Percentiles rank a stretch among this genome's conserved stretches.
phyloP scores from a whole-genome alignment of 1,140 invertebrate species.

The Dysdera silvatica region DNA sequence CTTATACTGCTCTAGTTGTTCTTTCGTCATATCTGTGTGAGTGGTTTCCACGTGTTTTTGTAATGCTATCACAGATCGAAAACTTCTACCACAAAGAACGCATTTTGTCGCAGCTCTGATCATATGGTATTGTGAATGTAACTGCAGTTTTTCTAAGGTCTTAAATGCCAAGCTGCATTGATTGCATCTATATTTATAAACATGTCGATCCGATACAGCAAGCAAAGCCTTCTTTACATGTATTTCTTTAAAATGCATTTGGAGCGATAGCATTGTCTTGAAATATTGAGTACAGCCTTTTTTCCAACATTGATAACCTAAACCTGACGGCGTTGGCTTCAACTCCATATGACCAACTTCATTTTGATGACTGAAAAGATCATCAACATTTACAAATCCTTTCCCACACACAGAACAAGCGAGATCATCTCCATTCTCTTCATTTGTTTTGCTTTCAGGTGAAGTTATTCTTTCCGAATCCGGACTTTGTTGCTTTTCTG shows the following conservation, averaged over 20 bases:
- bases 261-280: slow-evolving; percentile 62
- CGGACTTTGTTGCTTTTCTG: neutral
- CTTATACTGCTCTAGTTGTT: slow-evolving; percentile 69
- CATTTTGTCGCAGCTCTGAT: slow-evolving; percentile 92
- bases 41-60: slow-evolving; percentile 84
- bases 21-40: slow-evolving; percentile 72
- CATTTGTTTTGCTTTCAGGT: slow-evolving; percentile 4
- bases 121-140: slow-evolving; percentile 89
- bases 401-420: slow-evolving; percentile 62
- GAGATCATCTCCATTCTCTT: slow-evolving; percentile 49
- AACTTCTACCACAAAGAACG: slow-evolving; percentile 76
- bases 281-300: slow-evolving; percentile 80
- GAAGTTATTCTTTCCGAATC: slow-evolving; percentile 15
- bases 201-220: slow-evolving; percentile 84
- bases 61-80: slow-evolving; percentile 75
- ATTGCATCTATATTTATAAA: slow-evolving; percentile 93
- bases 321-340: slow-evolving; percentile 60
- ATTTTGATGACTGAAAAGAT: slow-evolving; percentile 75
- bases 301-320: slow-evolving; percentile 79
- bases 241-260: slow-evolving; percentile 68
- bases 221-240: slow-evolving; percentile 33
- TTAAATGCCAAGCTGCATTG: slow-evolving; percentile 93
- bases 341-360: slow-evolving; percentile 64
- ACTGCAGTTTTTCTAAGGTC: slow-evolving; percentile 84
- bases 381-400: slow-evolving; percentile 65